A percentile compares a stretch with the other conserved stretches of the same genome.
These are phyloP conservation scores for Limnothrissa miodon DNA, from an alignment of 2,113 vertebrate species.

Conservation along the genomic window DNA sequence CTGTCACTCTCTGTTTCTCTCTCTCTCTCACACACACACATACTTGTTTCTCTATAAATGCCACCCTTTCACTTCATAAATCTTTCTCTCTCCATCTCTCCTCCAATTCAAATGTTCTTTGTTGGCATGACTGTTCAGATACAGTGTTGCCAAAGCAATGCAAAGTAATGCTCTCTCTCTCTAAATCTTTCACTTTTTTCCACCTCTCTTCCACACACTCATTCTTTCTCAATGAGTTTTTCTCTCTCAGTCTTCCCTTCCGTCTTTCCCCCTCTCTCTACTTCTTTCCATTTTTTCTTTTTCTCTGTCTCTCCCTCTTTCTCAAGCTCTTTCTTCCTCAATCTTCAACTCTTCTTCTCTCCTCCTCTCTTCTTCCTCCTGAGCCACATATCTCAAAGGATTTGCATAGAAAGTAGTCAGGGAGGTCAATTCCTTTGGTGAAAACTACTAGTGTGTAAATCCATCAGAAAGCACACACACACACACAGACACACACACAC, in stretches of 20 bases:
- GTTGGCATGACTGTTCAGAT: too few relatives aligned
- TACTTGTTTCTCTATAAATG: too few relatives aligned
- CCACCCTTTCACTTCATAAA: background rate
- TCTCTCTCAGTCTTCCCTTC: background rate
- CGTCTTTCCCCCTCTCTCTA: background rate
- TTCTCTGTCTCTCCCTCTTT: background rate
- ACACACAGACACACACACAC: background rate
- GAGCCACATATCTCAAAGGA: conserved; percentile 20
- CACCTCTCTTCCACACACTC: too few relatives aligned
- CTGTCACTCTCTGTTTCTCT: background rate
- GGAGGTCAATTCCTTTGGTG: background rate
- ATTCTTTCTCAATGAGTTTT: too few relatives aligned
- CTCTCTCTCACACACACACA: background rate
- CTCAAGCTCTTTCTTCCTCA: background rate
- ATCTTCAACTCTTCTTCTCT: background rate
- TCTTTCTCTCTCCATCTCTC: background rate
- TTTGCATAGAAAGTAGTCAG: conserved; percentile 25
- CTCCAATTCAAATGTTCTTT: too few relatives aligned
- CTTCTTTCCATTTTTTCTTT: too few relatives aligned
- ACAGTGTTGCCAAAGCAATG: too few relatives aligned
- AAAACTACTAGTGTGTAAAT: conserved; percentile 22
- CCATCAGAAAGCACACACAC: background rate
- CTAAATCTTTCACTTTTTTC: too few relatives aligned
- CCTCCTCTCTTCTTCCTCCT: background rate
- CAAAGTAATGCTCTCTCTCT: too few relatives aligned